A percentile compares a stretch with the other conserved stretches of the same genome.
These are phyloP conservation scores for Ophioninae sp. DNA, from an alignment of 2,888 invertebrate genomes.

Conservation along the genomic window DNA sequence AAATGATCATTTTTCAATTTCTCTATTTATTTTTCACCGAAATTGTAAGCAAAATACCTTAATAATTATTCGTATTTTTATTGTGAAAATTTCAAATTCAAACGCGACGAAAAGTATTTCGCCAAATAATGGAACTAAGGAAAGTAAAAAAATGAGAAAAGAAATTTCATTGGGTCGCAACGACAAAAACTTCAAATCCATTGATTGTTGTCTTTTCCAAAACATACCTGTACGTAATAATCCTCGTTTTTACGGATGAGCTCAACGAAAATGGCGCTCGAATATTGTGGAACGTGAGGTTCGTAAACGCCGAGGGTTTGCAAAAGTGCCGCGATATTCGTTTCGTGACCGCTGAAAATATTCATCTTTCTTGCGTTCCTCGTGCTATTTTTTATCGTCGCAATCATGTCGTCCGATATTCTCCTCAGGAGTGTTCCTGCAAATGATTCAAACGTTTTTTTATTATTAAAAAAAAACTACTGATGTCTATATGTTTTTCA, in stretches of 20 bases:
- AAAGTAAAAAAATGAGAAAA: no score
- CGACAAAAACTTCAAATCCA: no score
- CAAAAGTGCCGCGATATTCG: constrained; percentile 80
- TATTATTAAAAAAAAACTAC: constrained; percentile 62
- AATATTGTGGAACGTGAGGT: constrained; percentile 83
- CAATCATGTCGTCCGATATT: constrained; percentile 55
- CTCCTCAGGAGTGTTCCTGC: constrained; percentile 63
- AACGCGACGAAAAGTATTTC: no score
- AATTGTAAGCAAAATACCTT: no score
- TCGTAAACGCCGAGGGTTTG: constrained; percentile 83
- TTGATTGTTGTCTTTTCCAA: background rate
- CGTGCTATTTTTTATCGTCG: constrained; percentile 18
- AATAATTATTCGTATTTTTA: no score
- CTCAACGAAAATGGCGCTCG: constrained; percentile 83
- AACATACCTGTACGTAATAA: constrained; percentile 76
- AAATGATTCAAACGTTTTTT: constrained; percentile 32
- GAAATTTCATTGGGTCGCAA: no score
- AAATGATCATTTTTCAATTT: no score
- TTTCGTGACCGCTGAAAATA: constrained; percentile 75
- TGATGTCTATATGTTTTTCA: background rate
- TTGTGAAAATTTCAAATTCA: no score
- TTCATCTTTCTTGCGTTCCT: constrained; percentile 66
- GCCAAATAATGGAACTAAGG: no score
- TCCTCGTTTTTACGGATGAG: constrained; percentile 76
- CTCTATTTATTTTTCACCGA: no score